A percentile compares a stretch with the other conserved stretches of the same genome.
phyloP scores from a whole-genome alignment of 1,140 invertebrate species.

The Ceratosolen solmsi region DNA sequence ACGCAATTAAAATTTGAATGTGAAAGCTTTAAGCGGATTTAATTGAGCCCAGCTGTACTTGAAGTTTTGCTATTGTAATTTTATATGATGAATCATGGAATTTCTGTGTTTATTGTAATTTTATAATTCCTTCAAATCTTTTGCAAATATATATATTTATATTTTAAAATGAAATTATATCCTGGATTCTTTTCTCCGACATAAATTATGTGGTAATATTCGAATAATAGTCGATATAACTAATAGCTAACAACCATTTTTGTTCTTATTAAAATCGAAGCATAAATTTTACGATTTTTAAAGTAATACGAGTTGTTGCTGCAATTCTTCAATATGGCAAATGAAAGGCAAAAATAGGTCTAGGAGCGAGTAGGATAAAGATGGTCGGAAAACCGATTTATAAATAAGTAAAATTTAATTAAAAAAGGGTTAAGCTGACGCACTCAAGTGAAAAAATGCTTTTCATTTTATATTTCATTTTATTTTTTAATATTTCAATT shows the following conservation, averaged over 20 bases:
- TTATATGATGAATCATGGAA: slow-evolving; percentile 3
- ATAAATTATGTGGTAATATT: slow-evolving; percentile 2
- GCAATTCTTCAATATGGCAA: background rate
- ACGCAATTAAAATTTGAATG: slow-evolving; percentile 27
- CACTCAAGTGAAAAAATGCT: background rate
- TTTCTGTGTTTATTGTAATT: slow-evolving; percentile 1
- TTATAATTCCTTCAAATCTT: background rate
- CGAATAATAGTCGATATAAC: background rate
- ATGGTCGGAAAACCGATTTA: background rate
- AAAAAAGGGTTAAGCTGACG: background rate
- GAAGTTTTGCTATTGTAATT: background rate
- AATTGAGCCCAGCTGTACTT: slow-evolving; percentile 18
- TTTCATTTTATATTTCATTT: background rate
- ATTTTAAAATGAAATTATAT: background rate
- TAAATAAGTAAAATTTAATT: background rate
- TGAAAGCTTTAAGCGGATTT: slow-evolving; percentile 23
- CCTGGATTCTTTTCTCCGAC: background rate
- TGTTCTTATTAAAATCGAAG: slow-evolving; percentile 8
- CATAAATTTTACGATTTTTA: slow-evolving; percentile 17
- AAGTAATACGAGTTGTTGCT: background rate
- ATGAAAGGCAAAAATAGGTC: background rate
- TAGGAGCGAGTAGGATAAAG: background rate
- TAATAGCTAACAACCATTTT: background rate
- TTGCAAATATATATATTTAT: background rate
- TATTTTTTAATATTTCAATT: background rate